phyloP scores from a whole-genome alignment of 92 coral and sea anemone species.

The Bergia sp. region DNA sequence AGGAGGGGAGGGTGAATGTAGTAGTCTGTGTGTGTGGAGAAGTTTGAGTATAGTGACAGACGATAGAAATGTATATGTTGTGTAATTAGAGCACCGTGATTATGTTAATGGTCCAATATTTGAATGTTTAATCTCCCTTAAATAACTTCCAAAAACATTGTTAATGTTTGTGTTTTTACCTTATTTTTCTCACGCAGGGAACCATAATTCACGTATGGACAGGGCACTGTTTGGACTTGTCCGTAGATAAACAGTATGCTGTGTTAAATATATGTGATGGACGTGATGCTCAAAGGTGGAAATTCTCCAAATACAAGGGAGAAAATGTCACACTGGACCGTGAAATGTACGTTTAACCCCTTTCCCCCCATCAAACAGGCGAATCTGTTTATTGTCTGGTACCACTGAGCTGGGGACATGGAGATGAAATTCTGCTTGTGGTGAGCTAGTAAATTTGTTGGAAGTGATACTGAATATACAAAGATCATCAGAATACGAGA shows the following conservation, averaged over 20 bases:
- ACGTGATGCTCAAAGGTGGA: conserved; percentile 77
- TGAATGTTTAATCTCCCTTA: no score
- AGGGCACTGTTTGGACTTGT: conserved; percentile 75
- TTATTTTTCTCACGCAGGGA: conserved; percentile 55
- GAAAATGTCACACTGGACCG: conserved; percentile 36
- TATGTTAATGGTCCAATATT: no score
- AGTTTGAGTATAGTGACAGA: not conserved
- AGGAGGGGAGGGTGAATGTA: not conserved
- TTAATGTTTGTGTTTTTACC: not conserved
- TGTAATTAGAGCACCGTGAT: no score
- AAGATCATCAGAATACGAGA: not conserved
- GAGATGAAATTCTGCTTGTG: not conserved
- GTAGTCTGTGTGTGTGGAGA: not conserved
- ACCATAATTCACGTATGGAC: conserved; percentile 86
- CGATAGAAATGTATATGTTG: no score
- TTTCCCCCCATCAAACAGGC: not conserved
- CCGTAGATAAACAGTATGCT: conserved; percentile 53
- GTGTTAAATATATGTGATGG: conserved; percentile 80
- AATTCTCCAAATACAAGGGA: conserved; percentile 75
- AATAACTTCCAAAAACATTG: no score
- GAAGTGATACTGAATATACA: not conserved
- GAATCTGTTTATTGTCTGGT: not conserved
- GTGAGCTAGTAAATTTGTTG: not conserved
- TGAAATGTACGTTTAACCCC: not conserved
- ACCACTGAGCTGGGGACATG: not conserved